phyloP scores from a whole-genome alignment of 1,140 invertebrate genomes.

The Hylaeus volcanicus region DNA sequence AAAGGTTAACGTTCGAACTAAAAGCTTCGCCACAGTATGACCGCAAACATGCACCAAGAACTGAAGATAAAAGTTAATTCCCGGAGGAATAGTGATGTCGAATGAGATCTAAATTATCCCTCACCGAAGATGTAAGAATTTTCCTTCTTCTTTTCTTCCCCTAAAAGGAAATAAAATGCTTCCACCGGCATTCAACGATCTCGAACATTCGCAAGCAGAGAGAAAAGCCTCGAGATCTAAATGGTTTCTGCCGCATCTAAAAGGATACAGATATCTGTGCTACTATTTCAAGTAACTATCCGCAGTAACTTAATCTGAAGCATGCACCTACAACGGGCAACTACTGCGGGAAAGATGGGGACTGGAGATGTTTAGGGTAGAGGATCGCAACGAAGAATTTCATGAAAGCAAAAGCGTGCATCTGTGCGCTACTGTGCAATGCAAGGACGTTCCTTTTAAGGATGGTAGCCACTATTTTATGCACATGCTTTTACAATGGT shows the following conservation, averaged over 20 bases:
- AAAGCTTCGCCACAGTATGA: too few relatives aligned
- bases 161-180: too few relatives aligned
- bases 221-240: conserved; percentile 22
- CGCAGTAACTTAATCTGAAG: conserved; percentile 50
- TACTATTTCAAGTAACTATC: conserved; percentile 44
- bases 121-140: too few relatives aligned
- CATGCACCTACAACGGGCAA: conserved; percentile 32
- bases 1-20: too few relatives aligned
- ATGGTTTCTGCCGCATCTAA: not conserved
- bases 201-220: not conserved
- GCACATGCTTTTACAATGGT: conserved; percentile 45
- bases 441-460: conserved; percentile 58
- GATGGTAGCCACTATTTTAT: conserved; percentile 45
- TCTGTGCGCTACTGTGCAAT: conserved; percentile 47
- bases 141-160: too few relatives aligned
- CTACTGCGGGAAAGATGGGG: conserved; percentile 37
- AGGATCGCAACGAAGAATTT: conserved; percentile 53
- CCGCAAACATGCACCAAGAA: too few relatives aligned
- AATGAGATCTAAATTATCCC: too few relatives aligned
- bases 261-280: conserved; percentile 47
- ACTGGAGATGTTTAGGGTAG: conserved; percentile 48
- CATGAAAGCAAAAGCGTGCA: conserved; percentile 56
- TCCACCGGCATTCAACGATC: not conserved
- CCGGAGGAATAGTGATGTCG: too few relatives aligned
- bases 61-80: too few relatives aligned